These are phyloP conservation scores for Turritopsis rubra DNA, from an alignment of 30 jellyfish, hydroid and myxozoan species.

Conservation along the genomic window DNA sequence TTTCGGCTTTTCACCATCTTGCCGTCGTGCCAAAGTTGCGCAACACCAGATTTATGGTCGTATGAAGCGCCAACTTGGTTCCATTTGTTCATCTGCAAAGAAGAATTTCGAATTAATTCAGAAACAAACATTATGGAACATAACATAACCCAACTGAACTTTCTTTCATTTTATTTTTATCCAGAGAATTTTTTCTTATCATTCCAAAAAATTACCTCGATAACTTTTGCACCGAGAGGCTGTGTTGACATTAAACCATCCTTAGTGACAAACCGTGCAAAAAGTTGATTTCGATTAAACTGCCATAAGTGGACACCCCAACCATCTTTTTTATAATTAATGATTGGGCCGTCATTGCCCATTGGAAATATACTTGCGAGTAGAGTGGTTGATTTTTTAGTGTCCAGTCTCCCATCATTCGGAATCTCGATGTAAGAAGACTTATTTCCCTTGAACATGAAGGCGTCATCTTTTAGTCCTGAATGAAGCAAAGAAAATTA, in stretches of 20 bases:
- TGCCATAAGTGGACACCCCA: constrained; percentile 99
- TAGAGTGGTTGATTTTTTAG: constrained; percentile 58
- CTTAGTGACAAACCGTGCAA: constrained; percentile 87
- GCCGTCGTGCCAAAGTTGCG: constrained; percentile 98
- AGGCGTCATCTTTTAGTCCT: constrained; percentile 89
- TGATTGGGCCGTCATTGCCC: constrained; percentile 92
- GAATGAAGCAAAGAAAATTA: neutral
- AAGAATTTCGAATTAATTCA: neutral
- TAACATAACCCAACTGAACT: too few species aligned
- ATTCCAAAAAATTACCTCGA: too few species aligned
- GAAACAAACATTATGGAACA: neutral
- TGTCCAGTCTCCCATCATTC: constrained; percentile 67
- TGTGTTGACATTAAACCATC: constrained; percentile 82
- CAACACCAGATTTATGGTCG: constrained; percentile 91
- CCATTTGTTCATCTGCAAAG: constrained; percentile 64
- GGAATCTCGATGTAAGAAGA: constrained; percentile 89
- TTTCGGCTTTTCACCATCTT: constrained; percentile 96
- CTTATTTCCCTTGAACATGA: constrained; percentile 76
- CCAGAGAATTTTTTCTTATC: too few species aligned
- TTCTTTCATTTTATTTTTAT: too few species aligned
- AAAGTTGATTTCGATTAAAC: constrained; percentile 72
- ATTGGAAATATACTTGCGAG: constrained; percentile 80
- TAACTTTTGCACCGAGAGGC: constrained; percentile 85
- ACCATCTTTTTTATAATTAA: constrained; percentile 70
- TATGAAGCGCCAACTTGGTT: constrained; percentile 98